Evolutionary conservation across 2,888 invertebrate genomes (phyloP), one percentile per base, ranked within the genome.

Genomic region (Thera britannica): DNA sequence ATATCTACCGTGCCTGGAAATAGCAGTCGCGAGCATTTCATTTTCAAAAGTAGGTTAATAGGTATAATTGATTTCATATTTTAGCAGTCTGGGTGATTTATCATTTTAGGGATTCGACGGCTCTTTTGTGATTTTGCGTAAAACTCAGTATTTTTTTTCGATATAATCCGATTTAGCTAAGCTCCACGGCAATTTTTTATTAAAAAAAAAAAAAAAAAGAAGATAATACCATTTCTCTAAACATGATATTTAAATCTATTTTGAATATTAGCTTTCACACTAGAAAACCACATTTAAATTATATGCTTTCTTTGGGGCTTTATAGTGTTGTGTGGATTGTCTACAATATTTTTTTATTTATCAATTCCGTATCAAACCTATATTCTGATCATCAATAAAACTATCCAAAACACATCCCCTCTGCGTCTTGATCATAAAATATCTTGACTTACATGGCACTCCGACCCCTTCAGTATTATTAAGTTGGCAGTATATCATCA

Each of bases 401-500:
- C 35, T 55, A 55, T 38, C 36, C 55, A n/a, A n/a, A 55, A 55
- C 36, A 35, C 55, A 55, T n/a, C 55, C 55, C n/a, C 36, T 55
- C 38, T 55, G 6, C 36, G 36, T 35, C 48, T 35, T 48, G 51
- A 48, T 51, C 49, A 49, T 59, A 59, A 51, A 59, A 51, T 59
- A 59, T 59, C 36, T 11, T 59, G 49, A 51, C 59, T 49, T 49
- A 52, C 51, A 51, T 38, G 36, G 38, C 12, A 35, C 38, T 51
- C 51, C 11, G 38, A 12, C 61, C 51, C 49, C 63, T 63, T 49
- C 58, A 8, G 64, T 41, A 58, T 51, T 52, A 9, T 46, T 58
- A 64, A 64, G 44, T 64, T 35, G 58, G 64, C 38, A n/a, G 52
- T 52, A 52, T 34, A 52, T 52, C 52, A 52, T 52, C 12, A 12